Evolutionary conservation across 2,113 vertebrate genomes (phyloP).

Genomic region (Andinoacara biseriatus): DNA sequence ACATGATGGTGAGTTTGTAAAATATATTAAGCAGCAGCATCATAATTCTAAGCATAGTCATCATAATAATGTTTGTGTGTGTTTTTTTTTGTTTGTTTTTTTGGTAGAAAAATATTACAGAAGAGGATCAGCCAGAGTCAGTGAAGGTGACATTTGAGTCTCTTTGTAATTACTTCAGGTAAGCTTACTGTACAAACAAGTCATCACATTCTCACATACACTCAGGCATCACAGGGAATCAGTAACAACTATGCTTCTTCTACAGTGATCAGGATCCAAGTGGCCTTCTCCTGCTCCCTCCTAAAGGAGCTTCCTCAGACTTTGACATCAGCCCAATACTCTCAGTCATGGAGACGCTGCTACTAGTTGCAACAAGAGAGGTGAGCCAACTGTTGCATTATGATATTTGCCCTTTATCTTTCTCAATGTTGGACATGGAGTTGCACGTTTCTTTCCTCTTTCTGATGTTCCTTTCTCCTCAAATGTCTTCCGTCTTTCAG

Average conservation of each 20-base stretch:
- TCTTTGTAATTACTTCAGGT: constrained; percentile 97
- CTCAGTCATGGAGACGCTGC: constrained; percentile 89
- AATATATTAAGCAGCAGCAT: neutral
- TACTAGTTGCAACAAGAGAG: constrained; percentile 89
- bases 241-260: neutral
- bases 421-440: neutral
- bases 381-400: constrained; percentile 68
- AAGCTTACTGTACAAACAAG: neutral
- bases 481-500: constrained; percentile 67
- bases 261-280: constrained; percentile 91
- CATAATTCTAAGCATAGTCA: neutral
- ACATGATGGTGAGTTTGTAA: constrained; percentile 88
- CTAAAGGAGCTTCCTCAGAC: constrained; percentile 84
- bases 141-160: constrained; percentile 92
- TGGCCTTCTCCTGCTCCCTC: constrained; percentile 90
- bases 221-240: neutral
- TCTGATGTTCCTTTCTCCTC: neutral
- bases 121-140: constrained; percentile 90
- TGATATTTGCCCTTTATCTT: neutral
- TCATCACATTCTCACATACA: neutral
- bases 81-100: neutral
- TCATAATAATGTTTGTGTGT: neutral
- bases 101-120: constrained; percentile 91
- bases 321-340: constrained; percentile 87
- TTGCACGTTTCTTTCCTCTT: neutral